Conservation (phyloP, 2,797 vertebrate species). For the Holocentrus rufus region DNA sequence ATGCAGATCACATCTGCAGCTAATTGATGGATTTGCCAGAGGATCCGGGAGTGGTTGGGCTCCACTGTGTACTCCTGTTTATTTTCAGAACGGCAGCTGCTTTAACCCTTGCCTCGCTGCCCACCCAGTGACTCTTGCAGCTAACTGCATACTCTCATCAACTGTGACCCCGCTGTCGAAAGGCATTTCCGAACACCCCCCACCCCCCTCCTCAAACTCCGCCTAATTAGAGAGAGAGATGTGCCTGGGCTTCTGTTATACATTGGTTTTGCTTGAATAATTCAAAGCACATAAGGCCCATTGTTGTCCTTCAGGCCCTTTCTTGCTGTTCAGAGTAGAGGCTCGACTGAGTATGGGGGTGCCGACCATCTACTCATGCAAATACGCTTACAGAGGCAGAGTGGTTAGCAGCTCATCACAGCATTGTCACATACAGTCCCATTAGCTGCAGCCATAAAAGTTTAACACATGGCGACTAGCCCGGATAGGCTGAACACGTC, state of each 20-base stretch:
- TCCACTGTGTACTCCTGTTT: conserved; percentile 76
- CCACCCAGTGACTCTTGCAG: conserved; percentile 34
- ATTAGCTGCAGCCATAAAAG: conserved; percentile 34
- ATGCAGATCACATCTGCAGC: conserved; percentile 85
- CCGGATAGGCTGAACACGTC: conserved; percentile 15
- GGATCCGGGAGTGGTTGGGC: conserved; percentile 75
- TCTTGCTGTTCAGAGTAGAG: conserved; percentile 43
- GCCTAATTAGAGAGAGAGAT: conserved; percentile 67
- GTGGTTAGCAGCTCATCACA: conserved; percentile 58
- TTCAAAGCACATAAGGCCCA: conserved; percentile 65
- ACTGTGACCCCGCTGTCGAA: conserved; percentile 65
- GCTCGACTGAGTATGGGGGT: conserved; percentile 32
- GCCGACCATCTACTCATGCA: conserved; percentile 45
- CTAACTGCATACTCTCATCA: conserved; percentile 51
- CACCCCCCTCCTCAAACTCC: conserved; percentile 48
- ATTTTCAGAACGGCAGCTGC: conserved; percentile 75
- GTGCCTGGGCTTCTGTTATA: conserved; percentile 52
- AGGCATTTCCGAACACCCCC: conserved; percentile 61
- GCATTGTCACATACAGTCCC: conserved; percentile 52
- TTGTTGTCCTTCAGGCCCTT: conserved; percentile 62
- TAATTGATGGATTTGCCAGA: conserved; percentile 86
- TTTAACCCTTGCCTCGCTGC: conserved; percentile 72
- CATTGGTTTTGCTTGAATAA: conserved; percentile 75
- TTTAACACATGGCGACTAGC: conserved; percentile 41
- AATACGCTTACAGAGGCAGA: conserved; percentile 54